These are phyloP conservation scores for Hipposideros larvatus DNA, from an alignment of 2,797 vertebrate species.

Conservation along the genomic window DNA sequence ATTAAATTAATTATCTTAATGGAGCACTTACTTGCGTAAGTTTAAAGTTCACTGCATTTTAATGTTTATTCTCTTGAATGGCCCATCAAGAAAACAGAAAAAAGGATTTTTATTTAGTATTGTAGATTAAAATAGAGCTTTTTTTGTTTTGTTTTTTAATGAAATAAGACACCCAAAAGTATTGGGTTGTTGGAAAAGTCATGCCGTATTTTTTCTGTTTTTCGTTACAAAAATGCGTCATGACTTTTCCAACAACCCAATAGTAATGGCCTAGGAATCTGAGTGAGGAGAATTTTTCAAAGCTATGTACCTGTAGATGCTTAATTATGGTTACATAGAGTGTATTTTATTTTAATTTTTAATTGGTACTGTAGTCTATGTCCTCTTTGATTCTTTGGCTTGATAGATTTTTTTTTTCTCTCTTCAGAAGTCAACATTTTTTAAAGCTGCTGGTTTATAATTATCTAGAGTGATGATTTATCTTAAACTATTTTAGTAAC, in stretches of 20 bases:
- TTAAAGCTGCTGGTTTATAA: conserved; percentile 56
- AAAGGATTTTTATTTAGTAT: conserved; percentile 21
- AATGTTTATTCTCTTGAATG: conserved; percentile 54
- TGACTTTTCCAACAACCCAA: too few species aligned
- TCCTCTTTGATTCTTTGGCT: conserved; percentile 8
- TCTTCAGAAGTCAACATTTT: background rate
- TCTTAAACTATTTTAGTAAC: conserved; percentile 50
- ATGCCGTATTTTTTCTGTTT: too few species aligned
- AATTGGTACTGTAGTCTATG: conserved; percentile 44
- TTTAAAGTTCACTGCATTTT: conserved; percentile 65
- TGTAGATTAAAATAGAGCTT: background rate
- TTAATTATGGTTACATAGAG: background rate
- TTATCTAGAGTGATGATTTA: conserved; percentile 18
- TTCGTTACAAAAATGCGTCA: too few species aligned
- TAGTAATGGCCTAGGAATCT: background rate
- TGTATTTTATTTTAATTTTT: conserved; percentile 43
- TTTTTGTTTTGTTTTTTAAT: conserved; percentile 7
- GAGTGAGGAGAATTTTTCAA: conserved; percentile 42
- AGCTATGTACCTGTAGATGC: fast-evolving
- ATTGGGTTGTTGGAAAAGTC: too few species aligned
- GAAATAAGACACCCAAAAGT: background rate
- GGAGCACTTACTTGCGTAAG: conserved; percentile 36
- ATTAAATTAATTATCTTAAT: conserved; percentile 69
- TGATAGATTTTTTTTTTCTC: background rate
- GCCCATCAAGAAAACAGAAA: background rate